Evolutionary conservation across 2,797 vertebrate genomes (phyloP).

Genomic region (Poecilia velifera): DNA sequence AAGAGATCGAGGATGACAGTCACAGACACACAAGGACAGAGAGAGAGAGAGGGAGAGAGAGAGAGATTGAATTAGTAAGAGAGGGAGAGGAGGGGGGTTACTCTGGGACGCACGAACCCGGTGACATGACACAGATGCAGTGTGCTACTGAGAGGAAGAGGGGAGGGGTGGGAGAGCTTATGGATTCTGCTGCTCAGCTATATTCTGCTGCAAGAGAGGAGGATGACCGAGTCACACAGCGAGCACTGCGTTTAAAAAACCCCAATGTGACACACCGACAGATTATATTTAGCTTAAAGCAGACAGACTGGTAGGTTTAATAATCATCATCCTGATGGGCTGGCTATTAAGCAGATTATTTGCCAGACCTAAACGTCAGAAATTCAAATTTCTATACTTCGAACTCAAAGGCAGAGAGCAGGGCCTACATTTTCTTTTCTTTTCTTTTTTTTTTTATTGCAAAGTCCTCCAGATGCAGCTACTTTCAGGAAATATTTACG

Average conservation of each 20-base stretch:
- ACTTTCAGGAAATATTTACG: neutral
- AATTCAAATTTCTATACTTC: neutral
- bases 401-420: neutral
- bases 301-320: neutral
- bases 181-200: conserved; percentile 34
- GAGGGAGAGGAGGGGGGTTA: conserved; percentile 64
- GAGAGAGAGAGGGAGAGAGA: conserved; percentile 4
- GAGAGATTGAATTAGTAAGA: conserved; percentile 16
- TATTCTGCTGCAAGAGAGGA: conserved; percentile 22
- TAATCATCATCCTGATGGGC: neutral
- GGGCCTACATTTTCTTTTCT: neutral
- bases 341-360: neutral
- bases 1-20: conserved; percentile 59
- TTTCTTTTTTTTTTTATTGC: neutral
- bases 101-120: conserved; percentile 75
- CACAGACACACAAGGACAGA: conserved; percentile 48
- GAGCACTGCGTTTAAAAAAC: conserved; percentile 5
- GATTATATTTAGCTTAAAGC: neutral
- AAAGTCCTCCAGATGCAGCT: neutral
- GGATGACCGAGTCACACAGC: neutral
- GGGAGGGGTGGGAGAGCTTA: conserved; percentile 46
- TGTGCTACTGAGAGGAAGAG: conserved; percentile 57
- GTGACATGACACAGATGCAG: conserved; percentile 83
- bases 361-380: neutral
- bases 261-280: neutral